phyloP scores from a whole-genome alignment of 1,140 invertebrate species.

The Eriosoma lanigerum region DNA sequence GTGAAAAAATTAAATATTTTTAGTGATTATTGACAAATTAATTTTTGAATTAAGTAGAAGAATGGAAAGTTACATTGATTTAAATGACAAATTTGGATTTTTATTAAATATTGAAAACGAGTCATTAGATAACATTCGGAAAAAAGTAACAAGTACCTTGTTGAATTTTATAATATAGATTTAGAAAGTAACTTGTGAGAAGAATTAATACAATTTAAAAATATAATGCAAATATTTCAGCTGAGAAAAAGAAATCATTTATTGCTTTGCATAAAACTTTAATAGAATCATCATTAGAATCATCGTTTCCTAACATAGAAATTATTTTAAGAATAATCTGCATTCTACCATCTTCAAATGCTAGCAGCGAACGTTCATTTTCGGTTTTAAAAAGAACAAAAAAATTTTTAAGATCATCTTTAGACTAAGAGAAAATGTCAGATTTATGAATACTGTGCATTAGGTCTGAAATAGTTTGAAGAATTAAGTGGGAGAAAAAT shows the following conservation, averaged over 20 bases:
- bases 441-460: neutral
- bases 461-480: neutral
- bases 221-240: neutral
- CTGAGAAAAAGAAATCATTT: constrained; percentile 1
- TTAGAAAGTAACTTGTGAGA: no score
- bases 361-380: no score
- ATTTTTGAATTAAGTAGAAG: no score
- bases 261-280: constrained; percentile 20
- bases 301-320: constrained; percentile 7
- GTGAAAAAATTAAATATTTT: constrained; percentile 20
- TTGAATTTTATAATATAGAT: neutral
- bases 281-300: neutral
- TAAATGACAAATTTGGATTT: no score
- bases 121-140: neutral
- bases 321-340: no score
- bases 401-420: no score
- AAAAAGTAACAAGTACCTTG: neutral
- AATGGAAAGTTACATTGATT: no score
- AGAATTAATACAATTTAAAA: constrained; percentile 10
- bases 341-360: no score
- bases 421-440: neutral
- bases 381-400: no score
- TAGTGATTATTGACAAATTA: constrained; percentile 14
- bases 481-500: neutral
- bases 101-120: no score